Evolutionary conservation across 1,140 invertebrate genomes (phyloP).

Genomic region (Telenomus remus): DNA sequence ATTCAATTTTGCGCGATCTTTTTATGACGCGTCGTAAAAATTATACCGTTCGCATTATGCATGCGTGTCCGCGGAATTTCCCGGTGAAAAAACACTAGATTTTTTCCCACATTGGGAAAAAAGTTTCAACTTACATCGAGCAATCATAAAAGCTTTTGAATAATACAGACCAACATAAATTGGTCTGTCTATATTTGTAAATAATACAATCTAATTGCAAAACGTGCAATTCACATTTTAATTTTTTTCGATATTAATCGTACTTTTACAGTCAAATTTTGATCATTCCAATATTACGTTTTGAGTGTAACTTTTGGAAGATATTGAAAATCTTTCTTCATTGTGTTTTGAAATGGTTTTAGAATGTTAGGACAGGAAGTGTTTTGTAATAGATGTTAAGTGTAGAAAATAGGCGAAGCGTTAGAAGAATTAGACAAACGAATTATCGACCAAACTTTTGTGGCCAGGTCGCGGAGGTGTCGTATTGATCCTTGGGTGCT

Average conservation of each 20-base stretch:
- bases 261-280: too few relatives aligned
- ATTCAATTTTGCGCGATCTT: constrained; percentile 61
- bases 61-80: constrained; percentile 35
- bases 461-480: constrained; percentile 58
- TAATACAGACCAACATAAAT: too few relatives aligned
- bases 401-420: background rate
- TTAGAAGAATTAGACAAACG: constrained; percentile 62
- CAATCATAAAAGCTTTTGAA: too few relatives aligned
- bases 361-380: too few relatives aligned
- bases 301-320: too few relatives aligned
- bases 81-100: constrained; percentile 2
- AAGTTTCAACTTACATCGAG: background rate
- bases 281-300: too few relatives aligned
- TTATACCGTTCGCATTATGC: constrained; percentile 48
- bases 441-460: constrained; percentile 68
- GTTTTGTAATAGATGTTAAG: background rate
- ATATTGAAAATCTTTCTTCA: too few relatives aligned
- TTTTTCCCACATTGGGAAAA: background rate
- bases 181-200: too few relatives aligned
- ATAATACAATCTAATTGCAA: too few relatives aligned
- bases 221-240: too few relatives aligned
- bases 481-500: constrained; percentile 54
- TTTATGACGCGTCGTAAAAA: constrained; percentile 64
- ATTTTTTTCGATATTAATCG: too few relatives aligned
- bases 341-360: too few relatives aligned